phyloP scores from a whole-genome alignment of 1,140 invertebrate species.

The Melitaea cinxia region DNA sequence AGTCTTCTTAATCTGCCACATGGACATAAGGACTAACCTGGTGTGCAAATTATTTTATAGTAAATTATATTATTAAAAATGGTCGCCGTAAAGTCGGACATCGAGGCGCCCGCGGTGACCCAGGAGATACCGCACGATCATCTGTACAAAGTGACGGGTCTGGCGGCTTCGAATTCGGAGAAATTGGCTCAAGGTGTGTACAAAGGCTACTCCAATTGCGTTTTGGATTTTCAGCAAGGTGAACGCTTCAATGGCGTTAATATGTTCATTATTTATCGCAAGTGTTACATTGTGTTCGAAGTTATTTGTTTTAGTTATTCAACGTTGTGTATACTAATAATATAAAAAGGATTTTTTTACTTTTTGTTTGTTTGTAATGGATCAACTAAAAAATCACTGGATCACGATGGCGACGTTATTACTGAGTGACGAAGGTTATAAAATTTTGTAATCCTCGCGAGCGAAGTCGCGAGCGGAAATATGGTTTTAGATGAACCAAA shows the following conservation, averaged over 20 bases:
- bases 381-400: too few species aligned
- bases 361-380: too few species aligned
- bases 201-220: slow-evolving; percentile 1
- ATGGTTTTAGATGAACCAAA: too few species aligned
- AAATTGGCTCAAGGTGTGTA: slow-evolving; percentile 66
- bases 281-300: too few species aligned
- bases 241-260: not conserved
- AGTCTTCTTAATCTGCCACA: slow-evolving; percentile 18
- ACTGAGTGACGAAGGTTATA: too few species aligned
- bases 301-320: too few species aligned
- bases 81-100: slow-evolving; percentile 43
- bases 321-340: too few species aligned
- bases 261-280: not conserved
- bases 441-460: too few species aligned
- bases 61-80: slow-evolving; percentile 29
- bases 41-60: too few species aligned
- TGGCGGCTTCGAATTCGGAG: slow-evolving; percentile 67
- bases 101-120: slow-evolving; percentile 41
- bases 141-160: slow-evolving; percentile 65
- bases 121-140: slow-evolving; percentile 72
- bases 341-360: too few species aligned
- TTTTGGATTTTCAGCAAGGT: not conserved
- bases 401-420: too few species aligned
- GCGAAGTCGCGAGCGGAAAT: too few species aligned
- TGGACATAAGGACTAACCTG: slow-evolving; percentile 24